Evolutionary conservation across 2,113 vertebrate species (phyloP), one percentile per base, ranked within the genome.

Genomic region (Cyphomyrus discorhynchus): DNA sequence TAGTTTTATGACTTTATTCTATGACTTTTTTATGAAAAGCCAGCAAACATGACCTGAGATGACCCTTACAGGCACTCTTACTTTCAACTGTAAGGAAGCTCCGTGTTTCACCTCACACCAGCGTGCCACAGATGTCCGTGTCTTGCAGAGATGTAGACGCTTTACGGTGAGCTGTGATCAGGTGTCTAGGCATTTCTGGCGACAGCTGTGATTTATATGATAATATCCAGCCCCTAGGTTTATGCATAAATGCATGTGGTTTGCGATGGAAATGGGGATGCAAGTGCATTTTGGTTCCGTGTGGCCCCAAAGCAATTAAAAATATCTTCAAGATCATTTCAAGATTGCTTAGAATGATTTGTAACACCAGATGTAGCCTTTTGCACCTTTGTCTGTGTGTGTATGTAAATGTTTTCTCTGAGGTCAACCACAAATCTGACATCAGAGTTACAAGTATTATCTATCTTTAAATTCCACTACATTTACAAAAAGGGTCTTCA

Each of bases 221-320:
- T 92, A 93, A 93, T 92, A 90, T 46, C 58, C 80, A 87, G 90
- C 89, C 89, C 87, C 84, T 86, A 56, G 88, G 56, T 91, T 92
- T 91, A 92, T 92, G 89, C 91, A 93, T 93, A 91, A 92, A 93
- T 91, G 80, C 88, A 92, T 90, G 86, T 58, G 66, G 90, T 90
- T 90, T 86, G 86, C 90, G 89, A 92, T 91, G 87, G 88, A 90
- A 91, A 91, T 88, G 77, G 83, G 83, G 88, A 91, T 90, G 91
- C 70, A 84, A 89, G 80, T 89, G 31, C 45, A 56, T 87, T 58
- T 85, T 56, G 42, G 62, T 56, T 89, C 83, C 39, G 88, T 24
- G 42, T 90, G 89, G 89, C 88, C 89, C 89, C 85, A 50, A 86
- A 89, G 89, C 70, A 92, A 90, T 92, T 90, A 91, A 88, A 88